These are phyloP conservation scores for Neoniphon sammara DNA, from an alignment of 2,797 vertebrate species.

Conservation along the genomic window DNA sequence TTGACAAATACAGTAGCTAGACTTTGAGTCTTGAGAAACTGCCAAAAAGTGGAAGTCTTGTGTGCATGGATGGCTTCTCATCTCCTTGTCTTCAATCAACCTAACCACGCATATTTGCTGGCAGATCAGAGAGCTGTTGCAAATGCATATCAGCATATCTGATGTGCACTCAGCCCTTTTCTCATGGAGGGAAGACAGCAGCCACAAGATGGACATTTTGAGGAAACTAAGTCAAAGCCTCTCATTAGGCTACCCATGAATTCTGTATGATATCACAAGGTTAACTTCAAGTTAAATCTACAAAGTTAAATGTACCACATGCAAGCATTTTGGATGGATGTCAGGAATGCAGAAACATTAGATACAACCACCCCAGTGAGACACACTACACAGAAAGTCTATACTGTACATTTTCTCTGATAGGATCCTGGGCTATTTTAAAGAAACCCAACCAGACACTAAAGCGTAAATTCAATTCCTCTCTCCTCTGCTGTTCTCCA, in stretches of 20 bases:
- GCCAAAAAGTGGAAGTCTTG: slow-evolving; percentile 7
- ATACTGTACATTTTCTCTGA: background rate
- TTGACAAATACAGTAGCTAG: background rate
- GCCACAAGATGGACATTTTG: background rate
- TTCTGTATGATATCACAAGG: background rate
- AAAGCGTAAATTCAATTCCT: too few species aligned
- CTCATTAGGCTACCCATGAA: slow-evolving; percentile 2
- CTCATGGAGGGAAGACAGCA: slow-evolving; percentile 14
- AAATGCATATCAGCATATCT: slow-evolving; percentile 25
- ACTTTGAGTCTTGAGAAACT: slow-evolving; percentile 6
- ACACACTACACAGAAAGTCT: background rate
- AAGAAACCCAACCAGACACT: too few species aligned
- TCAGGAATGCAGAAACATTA: background rate
- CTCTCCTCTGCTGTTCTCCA: too few species aligned
- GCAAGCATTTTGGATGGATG: background rate
- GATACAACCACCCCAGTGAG: background rate
- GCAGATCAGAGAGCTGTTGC: slow-evolving; percentile 9
- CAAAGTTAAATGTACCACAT: background rate
- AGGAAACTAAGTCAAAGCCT: background rate
- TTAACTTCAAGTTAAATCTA: background rate
- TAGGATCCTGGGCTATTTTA: background rate
- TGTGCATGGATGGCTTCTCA: background rate
- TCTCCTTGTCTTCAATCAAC: slow-evolving; percentile 22
- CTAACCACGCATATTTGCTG: slow-evolving; percentile 27
- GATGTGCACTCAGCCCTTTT: slow-evolving; percentile 11